A percentile compares a stretch with the other conserved stretches of the same genome.
phyloP scores from a whole-genome alignment of 2,888 invertebrate genomes.

The Caenorhabditis sp. region DNA sequence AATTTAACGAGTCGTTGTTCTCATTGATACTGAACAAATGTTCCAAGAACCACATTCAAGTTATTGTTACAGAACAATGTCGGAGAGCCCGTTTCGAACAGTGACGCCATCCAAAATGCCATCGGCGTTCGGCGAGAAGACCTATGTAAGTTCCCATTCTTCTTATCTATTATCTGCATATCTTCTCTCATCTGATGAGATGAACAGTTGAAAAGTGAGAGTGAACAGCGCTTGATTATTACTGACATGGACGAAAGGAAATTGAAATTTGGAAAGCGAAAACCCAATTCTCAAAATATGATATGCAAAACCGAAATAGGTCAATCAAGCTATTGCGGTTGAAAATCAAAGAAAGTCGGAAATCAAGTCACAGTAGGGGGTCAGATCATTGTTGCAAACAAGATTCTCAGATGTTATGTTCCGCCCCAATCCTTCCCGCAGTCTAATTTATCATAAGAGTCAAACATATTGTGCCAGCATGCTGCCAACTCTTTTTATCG shows the following conservation, averaged over 20 bases:
- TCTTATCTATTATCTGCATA: too few relatives aligned
- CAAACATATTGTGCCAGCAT: slow-evolving; percentile 31
- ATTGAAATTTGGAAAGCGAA: background rate
- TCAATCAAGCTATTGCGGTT: slow-evolving; percentile 23
- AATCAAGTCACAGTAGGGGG: slow-evolving; percentile 50
- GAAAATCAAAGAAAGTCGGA: slow-evolving; percentile 25
- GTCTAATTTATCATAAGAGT: slow-evolving; percentile 39
- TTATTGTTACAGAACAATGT: slow-evolving; percentile 47
- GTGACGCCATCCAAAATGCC: slow-evolving; percentile 50
- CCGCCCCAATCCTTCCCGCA: slow-evolving; percentile 7
- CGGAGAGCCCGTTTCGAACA: slow-evolving; percentile 58
- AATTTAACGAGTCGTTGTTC: too few relatives aligned
- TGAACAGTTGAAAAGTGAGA: too few relatives aligned
- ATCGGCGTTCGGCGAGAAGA: slow-evolving; percentile 70
- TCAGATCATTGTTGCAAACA: slow-evolving; percentile 41
- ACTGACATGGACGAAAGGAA: slow-evolving; percentile 21
- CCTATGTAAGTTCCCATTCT: slow-evolving; percentile 69
- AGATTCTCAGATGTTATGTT: slow-evolving; percentile 17
- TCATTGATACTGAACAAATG: too few relatives aligned
- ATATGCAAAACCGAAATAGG: slow-evolving; percentile 39
- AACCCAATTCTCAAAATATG: slow-evolving; percentile 6
- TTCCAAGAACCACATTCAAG: too few relatives aligned
- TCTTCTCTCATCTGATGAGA: slow-evolving; percentile 47
- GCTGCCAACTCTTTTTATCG: background rate
- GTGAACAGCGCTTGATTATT: slow-evolving; percentile 19